These are phyloP conservation scores for Teinopalpus imperialis DNA, from an alignment of 2,888 invertebrate genomes.

Conservation along the genomic window DNA sequence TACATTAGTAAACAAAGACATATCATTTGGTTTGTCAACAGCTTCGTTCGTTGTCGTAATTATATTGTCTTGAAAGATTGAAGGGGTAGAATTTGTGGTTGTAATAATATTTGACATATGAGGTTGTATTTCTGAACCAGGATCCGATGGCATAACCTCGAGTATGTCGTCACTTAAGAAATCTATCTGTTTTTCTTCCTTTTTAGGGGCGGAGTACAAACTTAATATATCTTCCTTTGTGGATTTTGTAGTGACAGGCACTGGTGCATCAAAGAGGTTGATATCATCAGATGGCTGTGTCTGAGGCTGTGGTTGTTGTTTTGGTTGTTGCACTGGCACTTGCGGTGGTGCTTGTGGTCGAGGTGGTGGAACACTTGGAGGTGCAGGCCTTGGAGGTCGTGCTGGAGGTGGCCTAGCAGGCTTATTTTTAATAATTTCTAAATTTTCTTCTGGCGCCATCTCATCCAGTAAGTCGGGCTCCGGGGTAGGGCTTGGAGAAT, in stretches of 20 bases:
- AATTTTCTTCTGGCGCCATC: slow-evolving; percentile 46
- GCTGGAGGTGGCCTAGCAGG: slow-evolving; percentile 55
- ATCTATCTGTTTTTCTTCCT: slow-evolving; percentile 74
- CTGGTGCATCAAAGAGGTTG: slow-evolving; percentile 82
- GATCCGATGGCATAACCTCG: slow-evolving; percentile 47
- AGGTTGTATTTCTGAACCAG: slow-evolving; percentile 35
- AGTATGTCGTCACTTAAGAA: slow-evolving; percentile 81
- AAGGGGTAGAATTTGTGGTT: slow-evolving; percentile 36
- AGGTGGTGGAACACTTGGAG: slow-evolving; percentile 68
- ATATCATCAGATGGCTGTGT: slow-evolving; percentile 60
- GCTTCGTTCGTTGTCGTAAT: slow-evolving; percentile 16
- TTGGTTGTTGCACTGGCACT: slow-evolving; percentile 64
- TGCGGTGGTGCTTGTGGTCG: slow-evolving; percentile 74
- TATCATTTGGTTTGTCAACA: slow-evolving; percentile 22
- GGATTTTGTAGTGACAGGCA: slow-evolving; percentile 72
- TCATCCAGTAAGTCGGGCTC: slow-evolving; percentile 73
- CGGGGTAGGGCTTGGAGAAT: slow-evolving; percentile 92
- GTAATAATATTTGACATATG: slow-evolving; percentile 39
- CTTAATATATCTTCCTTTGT: slow-evolving; percentile 83
- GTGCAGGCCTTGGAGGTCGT: slow-evolving; percentile 59
- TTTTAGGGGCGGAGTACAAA: slow-evolving; percentile 74
- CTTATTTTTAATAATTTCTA: slow-evolving; percentile 70
- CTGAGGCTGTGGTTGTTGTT: slow-evolving; percentile 41
- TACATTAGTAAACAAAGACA: slow-evolving; percentile 16
- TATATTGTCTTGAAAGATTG: slow-evolving; percentile 32